These are phyloP conservation scores for Acanthiza pusilla DNA, from an alignment of 2,797 vertebrate genomes.

Conservation along the genomic window DNA sequence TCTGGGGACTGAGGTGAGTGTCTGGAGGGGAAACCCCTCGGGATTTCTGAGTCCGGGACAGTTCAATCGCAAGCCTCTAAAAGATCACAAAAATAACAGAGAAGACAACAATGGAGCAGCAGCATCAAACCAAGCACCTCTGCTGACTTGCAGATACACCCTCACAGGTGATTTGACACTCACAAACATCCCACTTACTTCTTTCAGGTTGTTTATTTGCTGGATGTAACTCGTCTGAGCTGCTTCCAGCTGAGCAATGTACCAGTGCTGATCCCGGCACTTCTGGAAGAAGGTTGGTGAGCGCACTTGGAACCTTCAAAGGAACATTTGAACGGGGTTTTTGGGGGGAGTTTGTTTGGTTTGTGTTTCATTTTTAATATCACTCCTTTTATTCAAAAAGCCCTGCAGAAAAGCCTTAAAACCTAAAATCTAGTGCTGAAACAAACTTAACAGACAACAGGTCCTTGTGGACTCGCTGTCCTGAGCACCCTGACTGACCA, in stretches of 20 bases:
- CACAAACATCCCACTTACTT: constrained; percentile 74
- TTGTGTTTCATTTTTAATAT: background rate
- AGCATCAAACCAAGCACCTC: background rate
- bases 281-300: constrained; percentile 99
- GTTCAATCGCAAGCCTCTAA: constrained; percentile 92
- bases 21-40: constrained; percentile 91
- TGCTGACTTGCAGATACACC: accelerated
- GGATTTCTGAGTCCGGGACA: constrained; percentile 91
- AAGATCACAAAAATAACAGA: background rate
- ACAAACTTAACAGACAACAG: background rate
- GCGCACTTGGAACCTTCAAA: constrained; percentile 91
- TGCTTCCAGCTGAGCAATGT: constrained; percentile 94
- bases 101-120: background rate
- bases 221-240: constrained; percentile 94
- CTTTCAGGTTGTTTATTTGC: constrained; percentile 98
- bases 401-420: background rate
- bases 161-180: background rate
- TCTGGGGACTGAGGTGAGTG: constrained; percentile 81
- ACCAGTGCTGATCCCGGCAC: constrained; percentile 97
- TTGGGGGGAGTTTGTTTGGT: background rate
- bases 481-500: background rate
- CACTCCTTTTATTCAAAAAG: background rate
- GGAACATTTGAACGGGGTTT: background rate
- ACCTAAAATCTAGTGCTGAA: background rate
- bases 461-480: background rate